Percentiles rank a stretch among this genome's conserved stretches.
phyloP scores from a whole-genome alignment of 2,797 vertebrate species.

The Chrysocyon brachyurus region DNA sequence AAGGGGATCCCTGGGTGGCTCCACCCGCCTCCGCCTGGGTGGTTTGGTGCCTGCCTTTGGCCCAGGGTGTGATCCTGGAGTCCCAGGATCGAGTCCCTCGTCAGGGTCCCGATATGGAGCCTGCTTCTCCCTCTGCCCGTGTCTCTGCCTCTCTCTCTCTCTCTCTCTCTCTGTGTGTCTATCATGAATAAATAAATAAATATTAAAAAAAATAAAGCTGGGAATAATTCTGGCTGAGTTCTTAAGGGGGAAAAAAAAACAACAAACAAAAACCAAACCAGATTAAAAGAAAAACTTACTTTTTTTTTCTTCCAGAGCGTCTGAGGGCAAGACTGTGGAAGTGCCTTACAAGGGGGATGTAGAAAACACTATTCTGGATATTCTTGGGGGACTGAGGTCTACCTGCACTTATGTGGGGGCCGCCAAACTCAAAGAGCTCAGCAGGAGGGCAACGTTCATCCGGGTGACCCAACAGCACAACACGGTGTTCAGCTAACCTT shows the following conservation, averaged over 20 bases:
- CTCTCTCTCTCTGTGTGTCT: too few relatives aligned
- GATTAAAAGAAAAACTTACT: background rate
- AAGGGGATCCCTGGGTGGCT: too few relatives aligned
- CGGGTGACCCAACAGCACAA: slow-evolving; percentile 98
- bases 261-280: background rate
- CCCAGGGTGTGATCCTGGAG: too few relatives aligned
- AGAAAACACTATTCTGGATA: slow-evolving; percentile 96
- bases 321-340: slow-evolving; percentile 97
- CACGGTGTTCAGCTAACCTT: slow-evolving; percentile 92
- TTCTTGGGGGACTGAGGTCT: slow-evolving; percentile 97
- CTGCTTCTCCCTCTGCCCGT: too few relatives aligned
- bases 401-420: slow-evolving; percentile 99
- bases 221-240: background rate
- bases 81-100: too few relatives aligned
- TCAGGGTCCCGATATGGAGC: too few relatives aligned
- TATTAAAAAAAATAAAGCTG: background rate
- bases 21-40: too few relatives aligned
- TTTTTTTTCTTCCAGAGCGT: slow-evolving; percentile 91
- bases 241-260: background rate
- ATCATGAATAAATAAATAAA: too few relatives aligned
- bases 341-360: slow-evolving; percentile 96
- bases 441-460: slow-evolving; percentile 97
- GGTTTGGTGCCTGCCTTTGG: too few relatives aligned
- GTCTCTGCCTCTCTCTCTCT: too few relatives aligned
- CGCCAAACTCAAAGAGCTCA: slow-evolving; percentile 98